Base-by-base conservation (phyloP, 2,888 invertebrate genomes). In the Caenorhabditis becei region DNA sequence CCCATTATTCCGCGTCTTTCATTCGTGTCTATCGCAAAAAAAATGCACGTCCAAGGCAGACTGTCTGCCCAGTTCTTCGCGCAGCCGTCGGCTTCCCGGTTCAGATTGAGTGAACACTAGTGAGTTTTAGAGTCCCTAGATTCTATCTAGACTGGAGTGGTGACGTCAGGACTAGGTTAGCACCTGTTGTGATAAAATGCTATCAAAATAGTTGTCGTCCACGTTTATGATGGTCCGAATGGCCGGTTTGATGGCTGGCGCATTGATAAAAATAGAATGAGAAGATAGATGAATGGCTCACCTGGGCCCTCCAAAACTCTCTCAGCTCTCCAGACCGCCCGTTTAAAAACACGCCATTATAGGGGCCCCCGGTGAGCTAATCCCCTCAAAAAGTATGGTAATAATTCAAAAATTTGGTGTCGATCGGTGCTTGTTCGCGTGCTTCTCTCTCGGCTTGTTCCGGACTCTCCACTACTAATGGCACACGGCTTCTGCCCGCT, bases 11-110 rank as follows among this genome's bases (percentile, higher is more conserved):
- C 41, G 41, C 14, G 41, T 41, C 41, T 41, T 61, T 62, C 47
- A 2, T 69, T 54, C 49, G 0, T 59, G 16, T 16, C 49, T 14
- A 41, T 18, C 26, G 7, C 20, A 23, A n/a, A 47, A 26, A 53
- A 53, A 56, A 80, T 80, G 80, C 74, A 80, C 59, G 80, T 80
- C 11, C 80, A 80, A 32, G 80, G 80, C 51, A 62, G 80, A 69
- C 66, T 80, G 51, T 80, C 80, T 10, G 80, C 74, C n/a, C 69
- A 67, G 47, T 80, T 80, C 58, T 80, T 69, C 24, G 80, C 54
- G 4, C 23, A 37, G 8, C 63, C 63, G n/a, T 59, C 67, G 24
- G 58, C 67, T 1, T 67, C 74, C 5, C 32, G 80, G 41, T 80
- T 80, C 28, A 49, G 71, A 11, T 49, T 80, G 11, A 74, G 74